These are phyloP conservation scores for Biston stratarius DNA, from an alignment of 2,888 invertebrate species.

Conservation along the genomic window DNA sequence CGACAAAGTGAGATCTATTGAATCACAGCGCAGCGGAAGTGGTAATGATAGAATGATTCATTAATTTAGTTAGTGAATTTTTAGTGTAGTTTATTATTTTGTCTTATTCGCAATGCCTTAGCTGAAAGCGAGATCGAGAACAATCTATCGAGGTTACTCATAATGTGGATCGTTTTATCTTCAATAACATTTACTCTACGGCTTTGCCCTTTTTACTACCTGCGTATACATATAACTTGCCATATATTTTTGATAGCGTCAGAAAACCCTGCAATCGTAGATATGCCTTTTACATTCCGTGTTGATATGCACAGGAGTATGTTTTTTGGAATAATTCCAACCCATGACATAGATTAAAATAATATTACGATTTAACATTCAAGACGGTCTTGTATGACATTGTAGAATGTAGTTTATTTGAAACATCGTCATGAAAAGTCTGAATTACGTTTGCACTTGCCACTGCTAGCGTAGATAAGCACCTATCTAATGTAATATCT, in stretches of 20 bases:
- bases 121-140: slow-evolving; percentile 4
- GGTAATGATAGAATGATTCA: neutral
- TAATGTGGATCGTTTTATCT: slow-evolving; percentile 7
- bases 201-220: slow-evolving; percentile 1
- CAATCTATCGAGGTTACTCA: slow-evolving; percentile 12
- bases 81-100: neutral
- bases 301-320: slow-evolving; percentile 1
- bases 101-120: neutral
- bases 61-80: neutral
- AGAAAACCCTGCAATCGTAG: slow-evolving; percentile 8
- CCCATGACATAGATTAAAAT: neutral
- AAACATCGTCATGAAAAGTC: neutral
- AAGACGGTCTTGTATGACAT: neutral
- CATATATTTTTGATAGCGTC: slow-evolving; percentile 8
- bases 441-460: slow-evolving; percentile 13
- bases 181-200: slow-evolving; percentile 1
- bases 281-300: neutral
- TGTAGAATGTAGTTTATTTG: neutral
- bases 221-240: neutral
- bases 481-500: slow-evolving; percentile 21
- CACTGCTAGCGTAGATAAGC: slow-evolving; percentile 17
- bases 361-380: neutral
- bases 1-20: neutral
- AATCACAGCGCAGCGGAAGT: neutral
- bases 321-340: slow-evolving; percentile 14